Percentiles rank a stretch among this genome's conserved stretches.
Conservation (phyloP, 1,140 invertebrate species). For the Phymastichus coffea region DNA sequence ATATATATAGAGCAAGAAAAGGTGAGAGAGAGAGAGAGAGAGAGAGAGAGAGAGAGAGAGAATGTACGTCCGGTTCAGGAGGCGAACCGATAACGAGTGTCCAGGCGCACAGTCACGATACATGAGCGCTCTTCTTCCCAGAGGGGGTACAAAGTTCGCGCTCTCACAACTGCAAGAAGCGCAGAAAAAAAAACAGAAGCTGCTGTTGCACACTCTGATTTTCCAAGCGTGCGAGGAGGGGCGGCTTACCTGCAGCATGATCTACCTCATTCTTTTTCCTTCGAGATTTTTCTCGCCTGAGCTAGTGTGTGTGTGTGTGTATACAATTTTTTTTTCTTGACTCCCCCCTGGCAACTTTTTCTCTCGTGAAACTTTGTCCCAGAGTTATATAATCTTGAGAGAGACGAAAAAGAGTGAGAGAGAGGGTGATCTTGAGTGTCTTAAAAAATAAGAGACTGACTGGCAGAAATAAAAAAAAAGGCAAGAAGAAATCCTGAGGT, state of each 20-base stretch:
- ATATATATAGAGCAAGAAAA: too few relatives aligned
- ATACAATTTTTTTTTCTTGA: too few relatives aligned
- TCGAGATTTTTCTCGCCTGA: not conserved
- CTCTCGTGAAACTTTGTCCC: too few relatives aligned
- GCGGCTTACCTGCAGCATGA: not conserved
- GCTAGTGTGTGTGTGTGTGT: too few relatives aligned
- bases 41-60: constrained; percentile 17
- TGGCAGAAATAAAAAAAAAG: not conserved
- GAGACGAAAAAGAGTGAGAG: not conserved
- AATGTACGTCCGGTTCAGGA: not conserved
- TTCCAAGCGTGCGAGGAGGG: not conserved
- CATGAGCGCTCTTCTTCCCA: constrained; percentile 29
- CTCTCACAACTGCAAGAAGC: constrained; percentile 1
- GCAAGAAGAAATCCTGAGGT: not conserved
- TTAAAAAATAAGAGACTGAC: not conserved
- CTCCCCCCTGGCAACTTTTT: too few relatives aligned
- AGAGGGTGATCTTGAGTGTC: not conserved
- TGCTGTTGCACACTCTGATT: not conserved
- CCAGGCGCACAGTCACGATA: constrained; percentile 24
- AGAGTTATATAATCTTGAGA: not conserved
- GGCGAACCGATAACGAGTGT: constrained; percentile 27
- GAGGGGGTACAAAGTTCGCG: constrained; percentile 37
- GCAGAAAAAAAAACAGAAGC: not conserved
- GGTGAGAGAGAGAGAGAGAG: not conserved
- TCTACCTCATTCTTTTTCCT: not conserved